Conservation (phyloP, 1,140 invertebrate species). For the Brachionus rubens region DNA sequence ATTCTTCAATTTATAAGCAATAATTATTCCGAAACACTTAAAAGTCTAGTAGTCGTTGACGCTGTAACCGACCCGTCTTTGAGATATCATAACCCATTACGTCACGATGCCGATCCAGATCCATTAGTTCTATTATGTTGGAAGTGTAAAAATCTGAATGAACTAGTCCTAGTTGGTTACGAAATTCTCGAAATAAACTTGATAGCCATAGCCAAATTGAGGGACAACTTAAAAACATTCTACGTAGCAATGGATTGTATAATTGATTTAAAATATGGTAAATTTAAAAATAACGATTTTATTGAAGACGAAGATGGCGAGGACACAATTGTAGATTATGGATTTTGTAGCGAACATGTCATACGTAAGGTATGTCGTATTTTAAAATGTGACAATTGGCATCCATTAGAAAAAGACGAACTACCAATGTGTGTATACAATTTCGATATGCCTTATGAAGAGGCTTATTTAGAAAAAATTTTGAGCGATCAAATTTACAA, state of each 20-base stretch:
- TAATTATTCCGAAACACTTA: constrained; percentile 31
- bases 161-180: constrained; percentile 36
- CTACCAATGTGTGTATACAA: constrained; percentile 42
- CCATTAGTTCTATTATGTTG: constrained; percentile 40
- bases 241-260: constrained; percentile 30
- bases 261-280: constrained; percentile 41
- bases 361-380: constrained; percentile 22
- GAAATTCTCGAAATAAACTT: constrained; percentile 45
- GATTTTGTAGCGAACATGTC: constrained; percentile 32
- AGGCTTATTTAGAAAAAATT: constrained; percentile 37
- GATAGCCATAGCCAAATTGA: constrained; percentile 37
- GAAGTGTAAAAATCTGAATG: constrained; percentile 35
- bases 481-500: constrained; percentile 38
- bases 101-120: constrained; percentile 28
- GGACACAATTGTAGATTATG: constrained; percentile 42
- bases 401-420: constrained; percentile 44
- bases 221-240: constrained; percentile 35
- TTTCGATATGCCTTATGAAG: constrained; percentile 22
- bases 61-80: constrained; percentile 18
- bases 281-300: constrained; percentile 44
- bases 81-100: constrained; percentile 24
- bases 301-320: constrained; percentile 46
- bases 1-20: constrained; percentile 17
- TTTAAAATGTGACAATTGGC: constrained; percentile 25
- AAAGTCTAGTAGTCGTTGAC: constrained; percentile 43